Conservation (phyloP, 2,113 vertebrate species). For the Dinomys branickii region DNA sequence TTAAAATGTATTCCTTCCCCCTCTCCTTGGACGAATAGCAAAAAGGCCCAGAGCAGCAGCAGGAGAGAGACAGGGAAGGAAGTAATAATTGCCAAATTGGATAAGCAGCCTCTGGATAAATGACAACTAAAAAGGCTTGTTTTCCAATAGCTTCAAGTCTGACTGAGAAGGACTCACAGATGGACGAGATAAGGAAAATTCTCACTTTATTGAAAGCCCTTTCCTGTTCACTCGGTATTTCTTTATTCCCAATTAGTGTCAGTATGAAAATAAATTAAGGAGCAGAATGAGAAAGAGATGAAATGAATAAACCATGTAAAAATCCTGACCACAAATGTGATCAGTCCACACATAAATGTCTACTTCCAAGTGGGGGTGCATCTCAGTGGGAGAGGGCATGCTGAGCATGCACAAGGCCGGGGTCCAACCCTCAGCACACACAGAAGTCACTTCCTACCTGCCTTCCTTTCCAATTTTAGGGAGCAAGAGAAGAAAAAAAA, state of each 20-base stretch:
- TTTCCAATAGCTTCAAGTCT: slow-evolving; percentile 63
- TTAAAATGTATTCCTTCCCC: neutral
- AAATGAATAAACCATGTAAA: neutral
- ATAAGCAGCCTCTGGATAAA: slow-evolving; percentile 68
- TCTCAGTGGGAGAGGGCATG: neutral
- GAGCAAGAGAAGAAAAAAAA: neutral
- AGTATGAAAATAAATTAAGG: slow-evolving; percentile 20
- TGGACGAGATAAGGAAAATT: neutral
- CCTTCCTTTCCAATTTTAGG: neutral
- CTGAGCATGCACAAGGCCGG: neutral
- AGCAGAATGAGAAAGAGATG: neutral
- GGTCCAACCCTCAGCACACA: neutral
- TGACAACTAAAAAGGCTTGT: slow-evolving; percentile 65
- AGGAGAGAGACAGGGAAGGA: slow-evolving; percentile 61
- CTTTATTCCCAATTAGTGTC: neutral
- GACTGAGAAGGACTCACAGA: slow-evolving; percentile 37
- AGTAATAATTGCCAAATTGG: slow-evolving; percentile 67
- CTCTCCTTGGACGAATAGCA: slow-evolving; percentile 21
- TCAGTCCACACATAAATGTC: neutral
- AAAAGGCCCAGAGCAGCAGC: slow-evolving; percentile 66
- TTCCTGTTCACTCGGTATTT: slow-evolving; percentile 22
- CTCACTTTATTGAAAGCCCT: slow-evolving; percentile 37
- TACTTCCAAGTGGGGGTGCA: neutral
- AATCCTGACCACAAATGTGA: neutral
- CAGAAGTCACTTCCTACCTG: neutral